phyloP scores from a whole-genome alignment of 2,113 vertebrate genomes.

The Scortum barcoo region DNA sequence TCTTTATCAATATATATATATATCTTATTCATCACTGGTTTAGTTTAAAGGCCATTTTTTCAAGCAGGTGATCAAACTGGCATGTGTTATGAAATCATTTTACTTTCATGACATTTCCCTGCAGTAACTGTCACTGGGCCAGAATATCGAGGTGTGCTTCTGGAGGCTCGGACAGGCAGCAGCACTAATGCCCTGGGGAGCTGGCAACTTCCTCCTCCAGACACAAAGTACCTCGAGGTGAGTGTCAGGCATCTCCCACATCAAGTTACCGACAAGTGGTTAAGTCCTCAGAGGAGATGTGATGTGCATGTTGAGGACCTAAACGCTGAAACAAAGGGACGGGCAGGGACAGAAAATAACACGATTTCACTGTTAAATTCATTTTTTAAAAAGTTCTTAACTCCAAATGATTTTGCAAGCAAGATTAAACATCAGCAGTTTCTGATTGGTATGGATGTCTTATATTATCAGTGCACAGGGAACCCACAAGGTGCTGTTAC shows the following conservation, averaged over 20 bases:
- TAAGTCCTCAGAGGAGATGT: background rate
- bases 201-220: conserved; percentile 75
- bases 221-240: conserved; percentile 75
- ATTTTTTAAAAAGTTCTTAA: background rate
- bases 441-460: background rate
- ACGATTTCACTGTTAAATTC: background rate
- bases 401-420: background rate
- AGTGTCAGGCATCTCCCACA: background rate
- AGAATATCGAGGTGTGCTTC: conserved; percentile 74
- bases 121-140: conserved; percentile 81
- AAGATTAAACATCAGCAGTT: no score
- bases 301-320: background rate
- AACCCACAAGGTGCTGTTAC: conserved; percentile 56
- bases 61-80: background rate
- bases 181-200: conserved; percentile 63
- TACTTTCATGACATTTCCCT: background rate
- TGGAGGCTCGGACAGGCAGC: conserved; percentile 69
- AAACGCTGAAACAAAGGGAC: background rate
- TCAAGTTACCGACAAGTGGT: background rate
- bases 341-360: background rate
- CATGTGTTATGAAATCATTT: background rate
- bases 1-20: background rate
- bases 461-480: conserved; percentile 45
- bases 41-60: background rate
- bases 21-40: background rate